Evolutionary conservation across 2,113 vertebrate genomes (phyloP).

Genomic region (Chionis minor): DNA sequence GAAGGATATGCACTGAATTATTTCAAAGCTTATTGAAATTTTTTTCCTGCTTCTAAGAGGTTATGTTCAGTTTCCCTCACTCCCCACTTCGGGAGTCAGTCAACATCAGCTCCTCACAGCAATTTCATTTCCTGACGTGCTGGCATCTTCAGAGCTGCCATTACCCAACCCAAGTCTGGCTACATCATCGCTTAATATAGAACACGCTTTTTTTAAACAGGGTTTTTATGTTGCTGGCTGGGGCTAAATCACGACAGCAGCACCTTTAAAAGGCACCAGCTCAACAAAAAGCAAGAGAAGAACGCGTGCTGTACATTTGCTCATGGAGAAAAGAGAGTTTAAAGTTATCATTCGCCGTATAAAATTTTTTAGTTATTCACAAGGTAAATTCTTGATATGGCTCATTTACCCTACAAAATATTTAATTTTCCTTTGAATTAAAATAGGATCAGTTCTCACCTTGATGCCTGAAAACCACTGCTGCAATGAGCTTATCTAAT

Average conservation of each 20-base stretch:
- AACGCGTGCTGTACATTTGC: not conserved
- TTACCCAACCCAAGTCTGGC: not conserved
- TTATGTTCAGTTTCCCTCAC: not conserved
- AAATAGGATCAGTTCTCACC: not conserved
- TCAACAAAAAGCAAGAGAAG: not conserved
- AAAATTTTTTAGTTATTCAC: not conserved
- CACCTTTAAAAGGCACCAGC: slow-evolving; percentile 33
- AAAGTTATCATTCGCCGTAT: not conserved
- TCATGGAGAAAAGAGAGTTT: not conserved
- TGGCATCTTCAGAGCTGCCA: not conserved
- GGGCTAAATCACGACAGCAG: not conserved
- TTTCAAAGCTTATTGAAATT: not conserved
- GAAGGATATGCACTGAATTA: not conserved
- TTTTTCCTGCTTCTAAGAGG: not conserved
- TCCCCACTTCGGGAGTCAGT: not conserved
- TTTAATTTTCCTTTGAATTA: not conserved
- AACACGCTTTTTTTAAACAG: slow-evolving; percentile 4
- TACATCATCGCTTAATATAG: slow-evolving; percentile 41
- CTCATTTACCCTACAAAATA: not conserved
- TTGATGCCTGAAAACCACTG: not conserved
- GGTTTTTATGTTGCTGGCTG: not conserved
- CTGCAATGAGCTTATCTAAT: not conserved
- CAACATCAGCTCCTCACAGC: not conserved
- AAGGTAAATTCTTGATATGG: not conserved
- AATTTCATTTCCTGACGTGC: not conserved